Base-by-base conservation (phyloP, 2,888 invertebrate genomes). In the Drosophila picticornis region DNA sequence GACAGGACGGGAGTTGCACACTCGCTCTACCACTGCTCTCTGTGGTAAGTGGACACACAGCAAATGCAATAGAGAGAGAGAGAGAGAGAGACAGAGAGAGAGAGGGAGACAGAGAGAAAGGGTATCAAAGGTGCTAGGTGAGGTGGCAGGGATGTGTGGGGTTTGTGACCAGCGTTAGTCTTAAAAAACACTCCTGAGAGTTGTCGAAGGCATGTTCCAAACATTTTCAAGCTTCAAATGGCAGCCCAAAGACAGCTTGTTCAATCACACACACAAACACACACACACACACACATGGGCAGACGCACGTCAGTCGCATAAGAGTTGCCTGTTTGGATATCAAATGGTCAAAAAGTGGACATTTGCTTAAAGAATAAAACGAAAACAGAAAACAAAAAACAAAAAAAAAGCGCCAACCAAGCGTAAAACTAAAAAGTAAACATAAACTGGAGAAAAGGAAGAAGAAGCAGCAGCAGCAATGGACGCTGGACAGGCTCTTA, bases 151-250 rank as follows among this genome's bases (percentile, higher is more conserved):
- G 2, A 2, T 19, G 25, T 11, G 7, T 16, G 19, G 5, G 34
- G 31, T 52, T 43, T 32, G 55, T 50, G 64, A 56, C 65, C 86
- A 80, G 75, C 77, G 85, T 73, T 83, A 73, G 90, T 86, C 85
- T 88, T 88, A 86, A 90, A 46, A 46, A 86, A 90, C 90, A 88
- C 90, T 85, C 85, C 82, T 76, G 88, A 83, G 85, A 86, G 40
- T 57, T 88, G 85, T 85, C 90, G 85, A 90, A 88, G 88, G 88
- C 88, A 85, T 88, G 85, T 86, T 90, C 88, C 85, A 90, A 86
- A 69, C 50, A 84, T 88, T 90, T 85, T 84, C 78, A 88, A 90
- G 88, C 78, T 89, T 70, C 67, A 72, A 86, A 77, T 83, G 89
- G 80, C 77, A 84, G 84, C 62, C 62, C 72, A 88, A 68, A 79